Evolutionary conservation across 2,888 invertebrate species (phyloP).

Genomic region (Heteromyza rotundicornis): DNA sequence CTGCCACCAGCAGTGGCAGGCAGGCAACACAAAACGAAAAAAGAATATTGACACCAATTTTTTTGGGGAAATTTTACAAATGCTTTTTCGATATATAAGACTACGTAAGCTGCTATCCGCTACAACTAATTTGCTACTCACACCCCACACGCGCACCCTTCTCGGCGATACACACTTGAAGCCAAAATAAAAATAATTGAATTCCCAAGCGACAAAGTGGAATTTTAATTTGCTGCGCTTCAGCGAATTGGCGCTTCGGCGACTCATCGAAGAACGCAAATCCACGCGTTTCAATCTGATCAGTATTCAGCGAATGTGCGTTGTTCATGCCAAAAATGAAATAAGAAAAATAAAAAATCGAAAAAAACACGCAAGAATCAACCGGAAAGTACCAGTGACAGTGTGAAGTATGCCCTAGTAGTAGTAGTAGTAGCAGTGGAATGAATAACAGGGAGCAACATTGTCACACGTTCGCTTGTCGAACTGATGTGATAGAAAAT

Average conservation of each 20-base stretch:
- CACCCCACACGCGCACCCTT: conserved; percentile 35
- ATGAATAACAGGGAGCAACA: conserved; percentile 26
- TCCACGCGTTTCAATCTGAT: conserved; percentile 36
- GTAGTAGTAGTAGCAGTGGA: not conserved
- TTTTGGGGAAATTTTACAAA: not conserved
- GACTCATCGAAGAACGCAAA: conserved; percentile 10
- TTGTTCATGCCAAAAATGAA: conserved; percentile 20
- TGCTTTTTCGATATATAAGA: not conserved
- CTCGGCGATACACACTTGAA: conserved; percentile 22
- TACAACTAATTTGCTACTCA: conserved; percentile 23
- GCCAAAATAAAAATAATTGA: conserved; percentile 47
- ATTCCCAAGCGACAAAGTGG: conserved; percentile 57
- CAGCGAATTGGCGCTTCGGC: conserved; percentile 27
- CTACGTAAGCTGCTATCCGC: not conserved
- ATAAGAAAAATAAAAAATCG: conserved; percentile 27
- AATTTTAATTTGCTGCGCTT: conserved; percentile 52
- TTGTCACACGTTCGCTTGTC: conserved; percentile 46
- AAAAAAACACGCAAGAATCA: no score
- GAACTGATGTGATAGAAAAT: conserved; percentile 58
- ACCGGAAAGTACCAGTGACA: no score
- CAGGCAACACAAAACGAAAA: no score
- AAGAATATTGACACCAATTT: conserved; percentile 4
- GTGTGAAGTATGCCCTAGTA: not conserved
- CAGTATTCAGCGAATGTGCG: conserved; percentile 56
- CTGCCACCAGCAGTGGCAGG: no score